Percentiles rank a stretch among this genome's conserved stretches.
Evolutionary conservation across 2,888 invertebrate genomes (phyloP).

Genomic region (Tenodera sinensis): DNA sequence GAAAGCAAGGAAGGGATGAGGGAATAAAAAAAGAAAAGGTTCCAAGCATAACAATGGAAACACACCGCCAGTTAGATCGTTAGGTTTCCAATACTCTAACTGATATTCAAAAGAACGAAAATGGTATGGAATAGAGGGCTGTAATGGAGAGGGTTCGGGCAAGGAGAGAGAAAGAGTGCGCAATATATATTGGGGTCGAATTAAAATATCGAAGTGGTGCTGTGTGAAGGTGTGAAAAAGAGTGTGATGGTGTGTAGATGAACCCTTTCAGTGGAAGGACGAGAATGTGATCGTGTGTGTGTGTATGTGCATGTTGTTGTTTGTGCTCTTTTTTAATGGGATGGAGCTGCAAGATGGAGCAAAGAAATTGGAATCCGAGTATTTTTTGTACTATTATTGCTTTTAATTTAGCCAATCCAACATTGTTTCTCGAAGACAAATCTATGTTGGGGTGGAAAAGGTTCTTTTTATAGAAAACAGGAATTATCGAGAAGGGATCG

Average conservation of each 20-base stretch:
- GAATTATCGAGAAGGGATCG: not conserved
- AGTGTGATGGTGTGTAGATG: not conserved
- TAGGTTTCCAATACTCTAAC: slow-evolving; percentile 3
- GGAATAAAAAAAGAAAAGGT: not conserved
- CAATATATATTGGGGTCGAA: not conserved
- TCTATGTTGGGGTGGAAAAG: not conserved
- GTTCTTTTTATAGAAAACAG: not conserved
- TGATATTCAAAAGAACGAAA: not conserved
- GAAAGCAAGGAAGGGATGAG: not conserved
- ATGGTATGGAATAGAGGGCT: not conserved
- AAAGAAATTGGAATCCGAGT: not conserved
- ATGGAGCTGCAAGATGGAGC: not conserved
- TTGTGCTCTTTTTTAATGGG: not conserved
- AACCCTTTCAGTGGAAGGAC: not conserved
- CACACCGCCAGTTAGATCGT: slow-evolving; percentile 14
- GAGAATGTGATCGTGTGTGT: not conserved
- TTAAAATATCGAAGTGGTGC: not conserved
- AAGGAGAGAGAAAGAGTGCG: not conserved
- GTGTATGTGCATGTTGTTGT: no score
- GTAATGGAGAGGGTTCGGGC: not conserved
- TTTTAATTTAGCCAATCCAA: not conserved
- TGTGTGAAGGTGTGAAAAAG: not conserved
- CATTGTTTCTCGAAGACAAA: not conserved
- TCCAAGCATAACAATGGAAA: slow-evolving; percentile 10
- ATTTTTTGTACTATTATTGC: not conserved